Percentiles rank a stretch among this genome's conserved stretches.
Conservation (phyloP, 1,140 invertebrate species). For the Macrocentrus cingulum region DNA sequence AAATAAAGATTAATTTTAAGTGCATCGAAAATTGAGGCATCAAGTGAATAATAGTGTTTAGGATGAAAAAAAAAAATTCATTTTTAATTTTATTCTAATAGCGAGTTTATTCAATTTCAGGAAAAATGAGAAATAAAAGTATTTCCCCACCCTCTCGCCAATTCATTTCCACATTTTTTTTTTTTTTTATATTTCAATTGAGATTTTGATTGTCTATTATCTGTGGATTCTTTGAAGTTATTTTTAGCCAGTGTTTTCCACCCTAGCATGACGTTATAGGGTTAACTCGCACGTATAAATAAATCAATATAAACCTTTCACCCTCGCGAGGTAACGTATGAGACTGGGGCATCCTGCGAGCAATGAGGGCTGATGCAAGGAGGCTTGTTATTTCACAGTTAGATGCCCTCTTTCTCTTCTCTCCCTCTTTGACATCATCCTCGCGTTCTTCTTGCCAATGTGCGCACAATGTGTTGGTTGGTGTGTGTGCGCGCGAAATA, state of each 20-base stretch:
- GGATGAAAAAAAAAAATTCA: too few species aligned
- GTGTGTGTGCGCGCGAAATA: conserved; percentile 30
- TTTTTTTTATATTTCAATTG: neutral
- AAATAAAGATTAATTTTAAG: too few species aligned
- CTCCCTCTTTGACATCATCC: conserved; percentile 29
- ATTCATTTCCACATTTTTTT: neutral
- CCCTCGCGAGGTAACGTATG: conserved; percentile 49
- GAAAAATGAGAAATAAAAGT: conserved; percentile 38
- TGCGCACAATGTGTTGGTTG: too few species aligned
- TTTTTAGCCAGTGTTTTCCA: conserved; percentile 35
- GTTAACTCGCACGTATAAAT: conserved; percentile 48
- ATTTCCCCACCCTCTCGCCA: conserved; percentile 32
- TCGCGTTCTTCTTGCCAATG: conserved; percentile 22
- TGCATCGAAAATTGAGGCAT: too few species aligned
- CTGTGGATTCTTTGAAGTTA: neutral
- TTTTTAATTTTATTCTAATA: too few species aligned
- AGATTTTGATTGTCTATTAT: neutral
- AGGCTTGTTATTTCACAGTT: conserved; percentile 58
- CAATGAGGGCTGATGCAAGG: conserved; percentile 36
- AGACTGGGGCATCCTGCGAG: conserved; percentile 39
- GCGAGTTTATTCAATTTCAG: too few species aligned
- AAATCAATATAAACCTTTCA: conserved; percentile 55
- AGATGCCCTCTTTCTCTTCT: conserved; percentile 42
- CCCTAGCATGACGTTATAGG: conserved; percentile 41
- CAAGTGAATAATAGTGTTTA: too few species aligned